Conservation (phyloP, 2,113 vertebrate species). For the Pygoscelis antarcticus region DNA sequence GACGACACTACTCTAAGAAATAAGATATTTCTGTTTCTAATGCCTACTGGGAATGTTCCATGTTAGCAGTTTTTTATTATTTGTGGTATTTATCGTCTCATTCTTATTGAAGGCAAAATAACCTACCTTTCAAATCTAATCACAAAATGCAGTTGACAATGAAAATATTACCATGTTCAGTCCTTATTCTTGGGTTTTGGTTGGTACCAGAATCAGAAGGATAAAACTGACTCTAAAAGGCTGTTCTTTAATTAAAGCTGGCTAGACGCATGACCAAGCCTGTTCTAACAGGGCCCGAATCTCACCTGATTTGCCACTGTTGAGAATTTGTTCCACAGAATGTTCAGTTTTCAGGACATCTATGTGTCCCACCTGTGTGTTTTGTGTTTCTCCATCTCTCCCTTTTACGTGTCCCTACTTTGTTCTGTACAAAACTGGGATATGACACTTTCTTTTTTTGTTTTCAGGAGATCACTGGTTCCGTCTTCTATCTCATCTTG, state of each 20-base stretch:
- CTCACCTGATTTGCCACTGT: neutral
- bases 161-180: neutral
- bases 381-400: neutral
- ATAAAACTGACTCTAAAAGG: neutral
- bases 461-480: conserved; percentile 38
- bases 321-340: neutral
- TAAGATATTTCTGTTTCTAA: neutral
- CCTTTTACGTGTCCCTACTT: neutral
- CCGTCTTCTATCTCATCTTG: conserved; percentile 67
- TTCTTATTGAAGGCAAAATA: neutral
- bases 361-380: rapidly evolving
- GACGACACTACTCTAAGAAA: neutral
- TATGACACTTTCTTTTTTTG: neutral
- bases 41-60: neutral
- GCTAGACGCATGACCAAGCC: neutral
- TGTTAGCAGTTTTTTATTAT: neutral
- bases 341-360: neutral
- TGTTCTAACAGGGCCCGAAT: neutral
- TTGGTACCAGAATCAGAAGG: neutral
- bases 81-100: neutral
- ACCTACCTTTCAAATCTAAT: neutral
- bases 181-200: neutral
- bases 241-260: neutral
- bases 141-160: neutral
- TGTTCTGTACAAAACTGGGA: neutral